These are phyloP conservation scores for Altica lythri DNA, from an alignment of 2,888 invertebrate genomes.

Conservation along the genomic window DNA sequence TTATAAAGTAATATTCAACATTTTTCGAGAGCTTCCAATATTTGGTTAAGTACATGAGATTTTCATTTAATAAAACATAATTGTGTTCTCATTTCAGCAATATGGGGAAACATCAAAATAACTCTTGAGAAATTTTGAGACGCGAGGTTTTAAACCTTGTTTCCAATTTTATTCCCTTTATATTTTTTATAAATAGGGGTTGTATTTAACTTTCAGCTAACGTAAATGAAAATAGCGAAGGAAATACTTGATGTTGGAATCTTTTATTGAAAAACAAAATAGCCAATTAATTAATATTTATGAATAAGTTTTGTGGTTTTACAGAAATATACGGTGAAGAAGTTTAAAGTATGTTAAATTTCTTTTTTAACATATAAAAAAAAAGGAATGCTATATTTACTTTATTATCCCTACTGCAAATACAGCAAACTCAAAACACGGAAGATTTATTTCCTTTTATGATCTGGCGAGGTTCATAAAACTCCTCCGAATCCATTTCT, in stretches of 20 bases:
- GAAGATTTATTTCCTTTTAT: constrained; percentile 40
- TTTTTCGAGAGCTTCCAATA: constrained; percentile 31
- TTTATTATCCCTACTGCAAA: too few relatives aligned
- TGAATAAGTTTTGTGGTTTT: too few relatives aligned
- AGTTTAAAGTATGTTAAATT: too few relatives aligned
- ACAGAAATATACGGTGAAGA: too few relatives aligned
- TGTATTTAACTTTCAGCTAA: too few relatives aligned
- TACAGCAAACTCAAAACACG: constrained; percentile 32
- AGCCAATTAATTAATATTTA: too few relatives aligned
- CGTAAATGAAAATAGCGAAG: not conserved
- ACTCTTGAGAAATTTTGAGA: constrained; percentile 11
- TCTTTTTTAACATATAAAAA: too few relatives aligned
- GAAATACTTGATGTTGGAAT: constrained; percentile 1
- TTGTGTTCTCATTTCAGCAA: constrained; percentile 18
- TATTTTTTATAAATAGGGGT: too few relatives aligned
- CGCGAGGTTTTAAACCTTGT: not conserved
- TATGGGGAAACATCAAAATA: constrained; percentile 17
- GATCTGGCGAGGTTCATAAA: constrained; percentile 26
- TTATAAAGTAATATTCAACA: constrained; percentile 32
- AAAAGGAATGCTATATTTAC: too few relatives aligned
- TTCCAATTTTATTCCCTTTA: not conserved
- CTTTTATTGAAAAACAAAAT: too few relatives aligned
- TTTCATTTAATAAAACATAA: constrained; percentile 31
- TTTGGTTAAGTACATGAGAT: constrained; percentile 20
- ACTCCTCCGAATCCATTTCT: constrained; percentile 28